These are phyloP conservation scores for Lottia gigantea DNA, from an alignment of 2,888 invertebrate genomes.

Conservation along the genomic window DNA sequence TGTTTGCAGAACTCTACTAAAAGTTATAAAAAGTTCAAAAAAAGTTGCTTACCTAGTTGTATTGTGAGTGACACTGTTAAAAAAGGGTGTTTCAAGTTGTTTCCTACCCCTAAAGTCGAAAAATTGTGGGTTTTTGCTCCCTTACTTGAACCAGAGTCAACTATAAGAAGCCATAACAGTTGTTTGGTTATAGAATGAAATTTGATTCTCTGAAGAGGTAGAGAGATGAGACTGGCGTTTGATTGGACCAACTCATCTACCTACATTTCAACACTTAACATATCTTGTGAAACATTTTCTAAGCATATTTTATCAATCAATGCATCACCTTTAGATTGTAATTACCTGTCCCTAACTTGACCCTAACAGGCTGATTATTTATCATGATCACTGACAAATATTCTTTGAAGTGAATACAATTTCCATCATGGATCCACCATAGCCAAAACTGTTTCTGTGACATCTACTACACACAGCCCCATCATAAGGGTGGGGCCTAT, in stretches of 20 bases:
- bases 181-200: conserved; percentile 5
- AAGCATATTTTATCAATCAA: not conserved
- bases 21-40: not conserved
- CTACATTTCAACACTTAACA: conserved; percentile 8
- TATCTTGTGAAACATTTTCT: conserved; percentile 7
- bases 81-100: conserved; percentile 9
- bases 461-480: too few species aligned
- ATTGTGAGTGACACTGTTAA: not conserved
- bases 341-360: too few species aligned
- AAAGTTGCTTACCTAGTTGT: not conserved
- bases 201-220: conserved; percentile 6
- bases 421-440: too few species aligned
- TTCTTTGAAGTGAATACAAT: too few species aligned
- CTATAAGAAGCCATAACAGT: conserved; percentile 10
- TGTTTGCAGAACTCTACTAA: not conserved
- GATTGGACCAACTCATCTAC: conserved; percentile 11
- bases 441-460: too few species aligned
- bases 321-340: not conserved
- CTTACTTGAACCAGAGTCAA: conserved; percentile 11
- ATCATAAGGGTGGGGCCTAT: too few species aligned
- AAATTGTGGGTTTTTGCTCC: conserved; percentile 10
- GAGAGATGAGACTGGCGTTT: conserved; percentile 2
- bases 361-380: too few species aligned
- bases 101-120: conserved; percentile 11
- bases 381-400: too few species aligned